Percentiles rank a stretch among this genome's conserved stretches.
phyloP scores from a whole-genome alignment of 2,797 vertebrate species.

The Sebastes steindachneri region DNA sequence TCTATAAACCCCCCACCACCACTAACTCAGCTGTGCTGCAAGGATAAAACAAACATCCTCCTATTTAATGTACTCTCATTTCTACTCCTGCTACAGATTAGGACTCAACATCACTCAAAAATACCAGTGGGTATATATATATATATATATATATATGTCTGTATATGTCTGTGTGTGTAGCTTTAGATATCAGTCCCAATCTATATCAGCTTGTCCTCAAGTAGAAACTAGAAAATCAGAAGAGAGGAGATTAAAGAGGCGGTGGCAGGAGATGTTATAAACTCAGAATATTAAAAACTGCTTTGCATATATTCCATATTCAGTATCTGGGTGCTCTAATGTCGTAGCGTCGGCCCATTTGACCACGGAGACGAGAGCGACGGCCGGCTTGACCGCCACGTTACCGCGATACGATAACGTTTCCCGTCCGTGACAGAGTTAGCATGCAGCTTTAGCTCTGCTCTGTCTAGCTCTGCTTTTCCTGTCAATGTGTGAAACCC shows the following conservation, averaged over 20 bases:
- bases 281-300: not conserved
- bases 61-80: slow-evolving; percentile 29
- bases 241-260: slow-evolving; percentile 11
- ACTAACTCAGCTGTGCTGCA: not conserved
- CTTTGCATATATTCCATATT: not conserved
- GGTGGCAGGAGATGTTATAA: not conserved
- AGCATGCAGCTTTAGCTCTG: no score
- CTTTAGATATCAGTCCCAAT: slow-evolving; percentile 6
- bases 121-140: not conserved
- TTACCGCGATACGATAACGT: no score
- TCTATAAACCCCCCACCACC: not conserved
- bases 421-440: no score
- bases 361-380: no score
- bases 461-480: no score
- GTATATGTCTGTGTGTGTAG: not conserved
- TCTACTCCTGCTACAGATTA: slow-evolving; percentile 20
- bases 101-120: slow-evolving; percentile 21
- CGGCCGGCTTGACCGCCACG: no score
- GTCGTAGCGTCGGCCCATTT: no score
- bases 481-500: no score
- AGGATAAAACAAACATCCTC: slow-evolving; percentile 44
- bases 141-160: not conserved
- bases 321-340: no score
- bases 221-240: slow-evolving; percentile 8
- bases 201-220: slow-evolving; percentile 19